Percentiles rank a stretch among this genome's conserved stretches.
phyloP scores from a whole-genome alignment of 1,140 invertebrate genomes.

The Sinonovacula constricta region DNA sequence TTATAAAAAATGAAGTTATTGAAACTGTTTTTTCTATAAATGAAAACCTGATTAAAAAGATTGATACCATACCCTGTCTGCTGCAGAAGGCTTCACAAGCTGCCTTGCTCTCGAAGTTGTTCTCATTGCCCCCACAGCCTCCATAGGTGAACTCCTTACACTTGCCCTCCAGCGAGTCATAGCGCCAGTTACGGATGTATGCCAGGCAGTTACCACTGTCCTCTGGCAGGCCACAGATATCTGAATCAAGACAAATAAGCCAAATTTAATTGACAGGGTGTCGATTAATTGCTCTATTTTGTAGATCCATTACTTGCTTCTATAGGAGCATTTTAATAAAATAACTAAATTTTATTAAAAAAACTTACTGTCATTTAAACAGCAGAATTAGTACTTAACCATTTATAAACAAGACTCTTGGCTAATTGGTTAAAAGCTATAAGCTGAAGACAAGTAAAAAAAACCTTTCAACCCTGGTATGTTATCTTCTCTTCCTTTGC shows the following conservation, averaged over 20 bases:
- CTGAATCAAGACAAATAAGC: constrained; percentile 52
- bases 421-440: background rate
- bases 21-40: no score
- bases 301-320: no score
- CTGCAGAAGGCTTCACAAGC: constrained; percentile 57
- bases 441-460: background rate
- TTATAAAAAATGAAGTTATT: no score
- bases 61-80: constrained; percentile 24
- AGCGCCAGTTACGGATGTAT: constrained; percentile 78
- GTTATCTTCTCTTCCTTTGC: no score
- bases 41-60: no score
- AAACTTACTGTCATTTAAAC: background rate
- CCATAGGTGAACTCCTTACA: constrained; percentile 82
- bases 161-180: constrained; percentile 73
- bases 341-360: no score
- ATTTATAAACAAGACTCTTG: background rate
- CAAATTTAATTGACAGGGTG: no score
- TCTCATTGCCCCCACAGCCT: constrained; percentile 81
- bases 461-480: no score
- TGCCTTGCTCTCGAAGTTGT: constrained; percentile 79
- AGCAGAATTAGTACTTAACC: background rate
- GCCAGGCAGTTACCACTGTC: constrained; percentile 59
- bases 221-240: constrained; percentile 58
- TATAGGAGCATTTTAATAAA: no score
- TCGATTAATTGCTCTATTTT: no score